Percentiles rank a stretch among this genome's conserved stretches.
These are phyloP conservation scores for Vanessa tameamea DNA, from an alignment of 1,140 invertebrate genomes.

Conservation along the genomic window DNA sequence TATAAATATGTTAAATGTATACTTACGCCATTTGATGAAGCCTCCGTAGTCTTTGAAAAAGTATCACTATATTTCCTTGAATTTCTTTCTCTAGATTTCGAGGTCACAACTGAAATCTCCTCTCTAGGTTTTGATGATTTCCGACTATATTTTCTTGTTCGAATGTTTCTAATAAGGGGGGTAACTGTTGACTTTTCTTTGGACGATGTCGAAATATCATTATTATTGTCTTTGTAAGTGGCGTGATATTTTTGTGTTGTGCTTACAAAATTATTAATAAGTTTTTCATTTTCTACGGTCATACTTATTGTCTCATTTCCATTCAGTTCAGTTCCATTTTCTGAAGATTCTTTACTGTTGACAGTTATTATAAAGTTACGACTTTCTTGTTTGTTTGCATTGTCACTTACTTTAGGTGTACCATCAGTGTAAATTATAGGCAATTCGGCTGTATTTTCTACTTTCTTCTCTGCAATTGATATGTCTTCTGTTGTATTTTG, in stretches of 20 bases:
- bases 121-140: conserved; percentile 48
- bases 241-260: conserved; percentile 68
- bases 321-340: conserved; percentile 47
- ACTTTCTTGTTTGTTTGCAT: conserved; percentile 30
- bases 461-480: conserved; percentile 50
- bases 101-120: conserved; percentile 38
- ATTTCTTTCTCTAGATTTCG: conserved; percentile 53
- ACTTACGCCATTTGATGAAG: conserved; percentile 72
- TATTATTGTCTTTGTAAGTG: conserved; percentile 59
- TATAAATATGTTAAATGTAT: conserved; percentile 17
- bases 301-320: conserved; percentile 48
- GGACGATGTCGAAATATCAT: conserved; percentile 33
- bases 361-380: conserved; percentile 57
- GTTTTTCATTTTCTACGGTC: conserved; percentile 51
- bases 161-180: conserved; percentile 63
- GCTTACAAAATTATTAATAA: conserved; percentile 40
- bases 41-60: conserved; percentile 68
- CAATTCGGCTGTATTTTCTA: conserved; percentile 54
- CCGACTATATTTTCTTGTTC: conserved; percentile 63
- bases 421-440: conserved; percentile 66
- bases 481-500: conserved; percentile 35
- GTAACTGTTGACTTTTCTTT: conserved; percentile 43
- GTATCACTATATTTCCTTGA: conserved; percentile 64
- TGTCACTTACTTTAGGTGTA: conserved; percentile 40
- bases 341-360: conserved; percentile 59